phyloP scores from a whole-genome alignment of 2,888 invertebrate species.

The Agelastica alni region DNA sequence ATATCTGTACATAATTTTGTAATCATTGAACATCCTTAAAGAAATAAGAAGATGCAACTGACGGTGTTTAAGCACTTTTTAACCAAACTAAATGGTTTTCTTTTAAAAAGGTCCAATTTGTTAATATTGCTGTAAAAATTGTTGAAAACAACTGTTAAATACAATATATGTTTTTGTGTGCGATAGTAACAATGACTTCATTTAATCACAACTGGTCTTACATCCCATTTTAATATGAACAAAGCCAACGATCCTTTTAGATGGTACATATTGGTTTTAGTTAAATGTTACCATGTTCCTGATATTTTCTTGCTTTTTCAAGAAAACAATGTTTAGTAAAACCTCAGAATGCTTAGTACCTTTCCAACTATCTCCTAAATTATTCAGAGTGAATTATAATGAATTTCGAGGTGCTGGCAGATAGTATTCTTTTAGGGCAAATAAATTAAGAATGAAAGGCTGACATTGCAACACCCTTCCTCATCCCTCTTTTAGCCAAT shows the following conservation, averaged over 20 bases:
- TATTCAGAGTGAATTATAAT: conserved; percentile 11
- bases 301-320: not conserved
- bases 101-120: too few species aligned
- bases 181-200: not conserved
- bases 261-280: too few species aligned
- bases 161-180: not conserved
- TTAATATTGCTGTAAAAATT: too few species aligned
- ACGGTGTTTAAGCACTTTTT: too few species aligned
- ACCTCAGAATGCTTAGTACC: conserved; percentile 1
- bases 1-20: too few species aligned
- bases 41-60: too few species aligned
- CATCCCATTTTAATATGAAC: too few species aligned
- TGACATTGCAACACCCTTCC: not conserved
- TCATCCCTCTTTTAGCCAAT: not conserved
- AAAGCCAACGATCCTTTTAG: too few species aligned
- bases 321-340: not conserved
- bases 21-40: too few species aligned
- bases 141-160: too few species aligned
- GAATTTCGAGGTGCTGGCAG: conserved; percentile 2
- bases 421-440: conserved; percentile 11
- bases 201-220: too few species aligned
- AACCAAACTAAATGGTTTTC: too few species aligned
- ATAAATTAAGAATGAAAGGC: conserved; percentile 5
- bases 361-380: not conserved
- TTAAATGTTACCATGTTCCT: not conserved